Percentiles rank a stretch among this genome's conserved stretches.
These are phyloP conservation scores for Dyspetes luteomarginatus DNA, from an alignment of 2,888 invertebrate species.

Conservation along the genomic window DNA sequence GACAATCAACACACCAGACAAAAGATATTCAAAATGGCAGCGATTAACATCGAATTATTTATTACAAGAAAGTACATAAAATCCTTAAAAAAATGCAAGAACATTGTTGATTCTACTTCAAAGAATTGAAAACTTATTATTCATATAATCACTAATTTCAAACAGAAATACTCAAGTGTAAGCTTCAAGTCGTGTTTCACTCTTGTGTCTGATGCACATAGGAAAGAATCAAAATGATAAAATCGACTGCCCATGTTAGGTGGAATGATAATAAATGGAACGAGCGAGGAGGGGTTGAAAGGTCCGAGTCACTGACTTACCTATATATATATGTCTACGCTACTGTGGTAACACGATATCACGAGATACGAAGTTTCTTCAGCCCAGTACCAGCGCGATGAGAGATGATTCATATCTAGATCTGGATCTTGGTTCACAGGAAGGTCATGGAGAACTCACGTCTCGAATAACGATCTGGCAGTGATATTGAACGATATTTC, in stretches of 20 bases:
- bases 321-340: background rate
- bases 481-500: constrained; percentile 6
- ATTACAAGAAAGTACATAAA: no score
- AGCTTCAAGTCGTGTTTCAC: background rate
- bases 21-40: no score
- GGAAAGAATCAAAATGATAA: background rate
- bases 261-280: background rate
- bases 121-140: no score
- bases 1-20: no score
- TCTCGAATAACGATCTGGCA: background rate
- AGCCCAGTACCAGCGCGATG: background rate
- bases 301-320: background rate
- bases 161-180: no score
- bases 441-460: background rate
- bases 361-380: background rate
- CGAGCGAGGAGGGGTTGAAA: background rate
- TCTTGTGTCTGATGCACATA: constrained; percentile 3
- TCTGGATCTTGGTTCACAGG: constrained; percentile 4
- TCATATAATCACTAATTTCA: no score
- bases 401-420: constrained; percentile 32
- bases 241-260: background rate
- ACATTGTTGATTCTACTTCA: no score
- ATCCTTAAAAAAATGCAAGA: no score
- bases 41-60: no score
- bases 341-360: constrained; percentile 36